phyloP scores from a whole-genome alignment of 2,888 invertebrate genomes.

The Erebia epiphron region DNA sequence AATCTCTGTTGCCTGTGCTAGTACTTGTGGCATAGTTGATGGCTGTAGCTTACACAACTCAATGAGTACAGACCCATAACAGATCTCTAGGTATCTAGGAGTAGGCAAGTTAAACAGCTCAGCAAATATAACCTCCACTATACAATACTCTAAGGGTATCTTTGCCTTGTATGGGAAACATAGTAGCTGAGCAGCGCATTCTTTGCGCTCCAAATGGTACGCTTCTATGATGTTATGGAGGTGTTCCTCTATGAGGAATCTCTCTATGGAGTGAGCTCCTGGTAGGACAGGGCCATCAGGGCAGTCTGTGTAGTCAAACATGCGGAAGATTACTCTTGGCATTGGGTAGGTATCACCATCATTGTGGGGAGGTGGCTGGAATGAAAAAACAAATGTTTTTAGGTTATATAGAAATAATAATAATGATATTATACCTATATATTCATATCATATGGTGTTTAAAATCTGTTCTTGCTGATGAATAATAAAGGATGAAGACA shows the following conservation, averaged over 20 bases:
- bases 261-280: constrained; percentile 97
- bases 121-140: constrained; percentile 97
- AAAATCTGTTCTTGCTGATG: too few relatives aligned
- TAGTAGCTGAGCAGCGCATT: constrained; percentile 95
- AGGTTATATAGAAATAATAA: neutral
- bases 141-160: constrained; percentile 98
- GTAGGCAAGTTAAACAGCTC: constrained; percentile 96
- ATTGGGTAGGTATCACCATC: constrained; percentile 95
- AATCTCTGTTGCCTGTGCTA: constrained; percentile 99
- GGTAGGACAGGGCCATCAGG: constrained; percentile 96
- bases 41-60: constrained; percentile 98
- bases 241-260: constrained; percentile 99
- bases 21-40: constrained; percentile 97
- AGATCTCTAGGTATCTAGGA: constrained; percentile 94
- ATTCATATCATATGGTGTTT: too few relatives aligned
- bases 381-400: constrained; percentile 35
- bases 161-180: constrained; percentile 96
- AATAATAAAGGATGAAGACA: too few relatives aligned
- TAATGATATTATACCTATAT: too few relatives aligned
- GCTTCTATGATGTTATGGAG: constrained; percentile 96
- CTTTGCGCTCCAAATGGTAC: constrained; percentile 94
- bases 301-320: constrained; percentile 99
- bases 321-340: constrained; percentile 96
- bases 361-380: constrained; percentile 95
- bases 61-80: constrained; percentile 96